Percentiles rank a stretch among this genome's conserved stretches.
Evolutionary conservation across 2,113 vertebrate species (phyloP).

Genomic region (Sprattus sprattus): DNA sequence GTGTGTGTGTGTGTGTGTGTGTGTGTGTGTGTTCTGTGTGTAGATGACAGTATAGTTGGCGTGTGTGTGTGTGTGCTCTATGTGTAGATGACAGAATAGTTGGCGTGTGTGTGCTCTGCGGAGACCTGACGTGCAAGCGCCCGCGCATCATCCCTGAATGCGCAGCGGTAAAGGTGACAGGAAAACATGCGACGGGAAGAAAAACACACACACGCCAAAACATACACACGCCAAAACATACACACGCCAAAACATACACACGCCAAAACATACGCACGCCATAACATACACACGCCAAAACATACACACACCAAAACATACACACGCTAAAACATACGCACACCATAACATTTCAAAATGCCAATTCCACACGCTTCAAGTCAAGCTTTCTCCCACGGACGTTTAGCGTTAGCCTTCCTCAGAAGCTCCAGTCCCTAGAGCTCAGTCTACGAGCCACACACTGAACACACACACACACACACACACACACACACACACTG

Average conservation of each 20-base stretch:
- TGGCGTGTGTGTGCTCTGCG: not conserved
- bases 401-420: not conserved
- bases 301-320: not conserved
- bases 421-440: not conserved
- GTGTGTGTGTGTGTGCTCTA: not conserved
- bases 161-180: not conserved
- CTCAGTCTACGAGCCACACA: not conserved
- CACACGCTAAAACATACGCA: not conserved
- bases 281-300: not conserved
- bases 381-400: not conserved
- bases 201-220: not conserved
- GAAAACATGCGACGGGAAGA: not conserved
- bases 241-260: not conserved
- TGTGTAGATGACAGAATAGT: not conserved
- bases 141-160: not conserved
- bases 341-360: not conserved
- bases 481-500: not conserved
- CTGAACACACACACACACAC: not conserved
- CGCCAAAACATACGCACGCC: not conserved
- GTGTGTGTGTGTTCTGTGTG: too few relatives aligned
- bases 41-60: too few relatives aligned
- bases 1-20: too few relatives aligned
- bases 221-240: not conserved
- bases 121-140: not conserved
- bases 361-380: not conserved